Base-by-base conservation (phyloP, 35 echinoderm and acorn worm species). In the Amphiura filiformis region DNA sequence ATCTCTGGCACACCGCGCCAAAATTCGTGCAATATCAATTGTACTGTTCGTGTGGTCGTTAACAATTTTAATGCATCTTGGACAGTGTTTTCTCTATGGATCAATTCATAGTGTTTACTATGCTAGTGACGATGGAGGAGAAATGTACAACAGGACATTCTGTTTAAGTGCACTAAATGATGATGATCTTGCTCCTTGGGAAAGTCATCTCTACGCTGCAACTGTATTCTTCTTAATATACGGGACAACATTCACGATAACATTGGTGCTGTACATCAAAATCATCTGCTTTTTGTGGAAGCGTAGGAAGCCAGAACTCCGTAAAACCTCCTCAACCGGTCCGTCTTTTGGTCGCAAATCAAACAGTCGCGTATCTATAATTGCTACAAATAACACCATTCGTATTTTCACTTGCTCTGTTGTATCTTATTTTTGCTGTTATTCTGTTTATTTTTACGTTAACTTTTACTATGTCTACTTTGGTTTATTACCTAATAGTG, bases 391-490 rank as follows among this genome's bases (percentile, higher is more conserved):
- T 33, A 93, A 94, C 35, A 86, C 88, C 17, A 34, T 93, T 0
- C 89, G 89, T 44, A 76, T 97, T 38, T 36, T 97, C 37, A 76
- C 56, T 20, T 92, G 65, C 77, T 91, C 95, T 26, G 57, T 94
- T 0, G 32, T 97, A n/a, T 93, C 95, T 0, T 97, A 94, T 82
- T 56, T 88, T 37, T 56, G 85, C 20, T 97, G 89, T 78, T 97
- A 97, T 38, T 94, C 92, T 18, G 78, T 91, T 64, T 97, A 97
- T 47, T 97, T 97, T 42, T 97, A 97, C 70, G 89, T 94, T 7
- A 93, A 94, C 75, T 77, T 93, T 47, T 97, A 94, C 65, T 88
- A 91, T 42, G 78, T 94, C 20, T 97, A 97, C 42, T 97, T 94
- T 33, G 95, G 95, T 37, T 78, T 94, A 56, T 83, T 85, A 12